Conservation (phyloP, 2,113 vertebrate species). For the Saccopteryx leptura region DNA sequence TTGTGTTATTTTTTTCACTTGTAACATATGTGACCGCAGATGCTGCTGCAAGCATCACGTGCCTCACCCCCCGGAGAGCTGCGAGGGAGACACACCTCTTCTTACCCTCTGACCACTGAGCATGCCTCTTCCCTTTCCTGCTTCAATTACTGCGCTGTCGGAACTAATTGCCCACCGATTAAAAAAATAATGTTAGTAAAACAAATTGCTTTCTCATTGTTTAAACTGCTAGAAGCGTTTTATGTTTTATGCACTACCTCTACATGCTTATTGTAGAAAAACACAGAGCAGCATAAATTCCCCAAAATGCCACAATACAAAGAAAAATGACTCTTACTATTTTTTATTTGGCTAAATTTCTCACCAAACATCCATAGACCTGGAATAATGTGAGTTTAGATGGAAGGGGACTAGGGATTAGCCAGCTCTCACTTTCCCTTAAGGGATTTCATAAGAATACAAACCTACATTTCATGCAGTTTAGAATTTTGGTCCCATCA, state of each 20-base stretch:
- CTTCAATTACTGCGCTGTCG: not conserved
- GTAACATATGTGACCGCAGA: conserved; percentile 61
- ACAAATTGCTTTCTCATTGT: not conserved
- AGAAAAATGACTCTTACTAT: not conserved
- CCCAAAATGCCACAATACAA: not conserved
- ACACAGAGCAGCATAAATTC: not conserved
- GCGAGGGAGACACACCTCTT: not conserved
- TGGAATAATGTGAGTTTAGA: not conserved
- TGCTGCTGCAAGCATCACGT: not conserved
- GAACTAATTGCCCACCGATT: not conserved
- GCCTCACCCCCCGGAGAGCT: not conserved
- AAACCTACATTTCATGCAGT: not conserved
- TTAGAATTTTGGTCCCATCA: not conserved
- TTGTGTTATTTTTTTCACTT: conserved; percentile 59
- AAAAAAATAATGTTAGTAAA: not conserved
- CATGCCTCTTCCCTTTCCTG: conserved; percentile 39
- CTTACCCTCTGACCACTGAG: not conserved
- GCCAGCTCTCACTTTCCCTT: not conserved
- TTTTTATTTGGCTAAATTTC: conserved; percentile 2
- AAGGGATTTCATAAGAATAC: not conserved
- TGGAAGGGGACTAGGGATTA: not conserved
- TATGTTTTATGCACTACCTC: not conserved
- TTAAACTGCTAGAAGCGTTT: not conserved
- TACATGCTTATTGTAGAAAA: not conserved
- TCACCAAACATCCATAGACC: not conserved